Evolutionary conservation across 2,113 vertebrate species (phyloP), one percentile per base, ranked within the genome.

Genomic region (Tinamus guttatus): DNA sequence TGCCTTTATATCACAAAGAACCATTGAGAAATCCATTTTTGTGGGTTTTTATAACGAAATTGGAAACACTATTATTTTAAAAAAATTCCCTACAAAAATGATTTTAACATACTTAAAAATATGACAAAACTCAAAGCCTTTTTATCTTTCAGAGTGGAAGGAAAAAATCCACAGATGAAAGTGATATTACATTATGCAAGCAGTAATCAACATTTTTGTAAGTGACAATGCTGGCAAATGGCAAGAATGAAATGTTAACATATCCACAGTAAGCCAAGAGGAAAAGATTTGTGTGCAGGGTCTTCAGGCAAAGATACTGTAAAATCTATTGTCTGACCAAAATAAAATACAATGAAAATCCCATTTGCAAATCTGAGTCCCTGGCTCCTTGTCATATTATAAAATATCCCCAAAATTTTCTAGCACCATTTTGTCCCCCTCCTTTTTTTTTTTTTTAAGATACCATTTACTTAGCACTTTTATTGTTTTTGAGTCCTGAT

Each of bases 181-280:
- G 36, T 49, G 74, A 76, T 89, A 89, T 81, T 49, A 90, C 43
- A 89, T 70, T 85, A 41, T 78, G 68, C 58, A 95, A 94, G 84
- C 91, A 94, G 36, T 69, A 87, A 92, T 73, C 0, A 2, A 65
- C 52, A 73, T 78, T 78, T 74, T 49, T 88, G 83, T 34, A 85
- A 86, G 59, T 76, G 74, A 71, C 58, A 79, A 81, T 65, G 69
- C 65, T 90, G 85, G 78, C 63, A 90, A 95, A 89, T 5, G 4
- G 76, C 74, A 80, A 81, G 58, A 89, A 81, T 27, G 59, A 88
- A 84, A 92, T 3, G 0, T 92, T 95, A 86, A 91, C 34, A 27
- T 88, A 92, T 92, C 88, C 76, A 78, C 59, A 76, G 32, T 93
- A 86, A 96, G 92, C 88, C 90, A 93, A 95, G 78, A 94, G 49